Evolutionary conservation across 2,113 vertebrate genomes (phyloP).

Genomic region (Calidris pygmaea): DNA sequence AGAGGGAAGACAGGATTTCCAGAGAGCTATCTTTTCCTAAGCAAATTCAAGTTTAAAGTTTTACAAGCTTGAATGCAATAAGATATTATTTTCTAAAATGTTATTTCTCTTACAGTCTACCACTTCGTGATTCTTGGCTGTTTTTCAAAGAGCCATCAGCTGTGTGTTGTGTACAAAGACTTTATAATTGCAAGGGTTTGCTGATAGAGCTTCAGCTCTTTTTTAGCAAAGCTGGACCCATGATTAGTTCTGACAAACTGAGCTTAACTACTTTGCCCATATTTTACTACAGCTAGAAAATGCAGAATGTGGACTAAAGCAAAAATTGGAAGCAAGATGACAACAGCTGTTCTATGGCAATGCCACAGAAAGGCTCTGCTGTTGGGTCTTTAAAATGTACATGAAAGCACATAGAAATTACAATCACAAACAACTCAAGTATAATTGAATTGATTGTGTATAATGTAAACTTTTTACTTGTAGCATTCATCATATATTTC

Average conservation of each 20-base stretch:
- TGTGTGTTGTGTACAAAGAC: background rate
- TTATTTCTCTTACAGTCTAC: background rate
- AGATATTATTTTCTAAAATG: background rate
- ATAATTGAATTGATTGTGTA: background rate
- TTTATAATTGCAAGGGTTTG: constrained; percentile 6
- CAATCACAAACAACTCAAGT: background rate
- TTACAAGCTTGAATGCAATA: background rate
- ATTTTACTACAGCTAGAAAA: background rate
- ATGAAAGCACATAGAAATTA: background rate
- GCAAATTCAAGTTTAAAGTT: background rate
- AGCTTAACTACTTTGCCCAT: background rate
- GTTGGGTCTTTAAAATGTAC: background rate
- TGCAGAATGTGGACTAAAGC: background rate
- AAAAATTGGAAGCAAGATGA: background rate
- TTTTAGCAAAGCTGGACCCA: background rate
- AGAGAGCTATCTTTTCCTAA: background rate
- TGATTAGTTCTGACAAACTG: background rate
- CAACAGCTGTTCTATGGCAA: background rate
- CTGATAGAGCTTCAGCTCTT: background rate
- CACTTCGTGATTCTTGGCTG: background rate
- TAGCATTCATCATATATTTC: background rate
- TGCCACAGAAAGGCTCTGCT: background rate
- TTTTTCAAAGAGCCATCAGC: background rate
- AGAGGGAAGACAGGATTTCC: background rate
- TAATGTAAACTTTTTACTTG: background rate